phyloP scores from a whole-genome alignment of 2,888 invertebrate genomes.

The Rhagium mordax region DNA sequence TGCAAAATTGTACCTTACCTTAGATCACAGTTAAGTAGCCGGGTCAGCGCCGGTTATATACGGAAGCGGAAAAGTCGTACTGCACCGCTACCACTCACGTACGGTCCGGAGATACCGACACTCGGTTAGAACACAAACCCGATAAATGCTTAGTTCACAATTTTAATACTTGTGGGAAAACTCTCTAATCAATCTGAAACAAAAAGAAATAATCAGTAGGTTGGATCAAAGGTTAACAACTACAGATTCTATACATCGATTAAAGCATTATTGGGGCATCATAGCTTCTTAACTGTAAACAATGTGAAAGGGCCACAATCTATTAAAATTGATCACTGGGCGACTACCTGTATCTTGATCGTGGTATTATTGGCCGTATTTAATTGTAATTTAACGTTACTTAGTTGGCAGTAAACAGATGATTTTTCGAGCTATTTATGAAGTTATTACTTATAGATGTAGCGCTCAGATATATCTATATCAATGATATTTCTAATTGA shows the following conservation, averaged over 20 bases:
- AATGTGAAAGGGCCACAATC: conserved; percentile 16
- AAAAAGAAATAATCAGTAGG: conserved; percentile 17
- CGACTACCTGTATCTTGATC: conserved; percentile 20
- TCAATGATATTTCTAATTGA: not conserved
- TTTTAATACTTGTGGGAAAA: conserved; percentile 35
- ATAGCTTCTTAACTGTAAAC: conserved; percentile 24
- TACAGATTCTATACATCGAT: conserved; percentile 14
- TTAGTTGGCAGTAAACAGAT: not conserved
- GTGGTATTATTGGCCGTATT: conserved; percentile 5
- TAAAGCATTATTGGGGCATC: conserved; percentile 1
- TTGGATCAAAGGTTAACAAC: conserved; percentile 25
- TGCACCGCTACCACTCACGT: conserved; percentile 45
- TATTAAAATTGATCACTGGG: conserved; percentile 2
- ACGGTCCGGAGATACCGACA: conserved; percentile 42
- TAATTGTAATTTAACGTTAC: not conserved
- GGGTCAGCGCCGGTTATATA: conserved; percentile 47
- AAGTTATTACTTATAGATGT: not conserved
- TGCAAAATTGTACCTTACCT: conserved; percentile 46
- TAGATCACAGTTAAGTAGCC: conserved; percentile 53
- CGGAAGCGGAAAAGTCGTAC: conserved; percentile 41
- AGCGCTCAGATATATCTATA: not conserved
- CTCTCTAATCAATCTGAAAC: conserved; percentile 29
- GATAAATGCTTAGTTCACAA: conserved; percentile 31
- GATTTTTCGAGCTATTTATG: not conserved
- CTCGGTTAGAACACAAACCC: conserved; percentile 46